These are phyloP conservation scores for Leptinotarsa rubiginosa DNA, from an alignment of 2,888 invertebrate genomes.

Conservation along the genomic window DNA sequence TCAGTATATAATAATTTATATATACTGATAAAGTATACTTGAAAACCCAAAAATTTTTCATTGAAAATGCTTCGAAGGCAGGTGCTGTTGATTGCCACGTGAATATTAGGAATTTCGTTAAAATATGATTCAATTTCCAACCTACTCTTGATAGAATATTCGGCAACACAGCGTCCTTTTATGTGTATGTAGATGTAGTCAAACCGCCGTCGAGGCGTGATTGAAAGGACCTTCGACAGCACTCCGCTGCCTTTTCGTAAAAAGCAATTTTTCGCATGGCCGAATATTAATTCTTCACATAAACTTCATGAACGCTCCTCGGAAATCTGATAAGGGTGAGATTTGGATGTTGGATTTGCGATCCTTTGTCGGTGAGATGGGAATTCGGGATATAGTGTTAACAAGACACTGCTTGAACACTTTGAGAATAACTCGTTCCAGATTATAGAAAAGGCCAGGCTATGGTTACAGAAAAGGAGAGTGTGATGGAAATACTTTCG, in stretches of 20 bases:
- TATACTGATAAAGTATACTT: too few species aligned
- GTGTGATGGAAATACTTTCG: not conserved
- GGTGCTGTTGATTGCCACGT: too few species aligned
- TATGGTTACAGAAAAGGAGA: conserved; percentile 10
- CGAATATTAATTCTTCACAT: conserved; percentile 44
- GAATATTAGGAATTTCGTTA: too few species aligned
- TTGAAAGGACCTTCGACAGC: conserved; percentile 47
- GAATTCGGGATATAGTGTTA: conserved; percentile 19
- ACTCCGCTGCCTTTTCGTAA: conserved; percentile 43
- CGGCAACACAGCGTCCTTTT: conserved; percentile 5
- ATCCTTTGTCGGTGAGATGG: conserved; percentile 20
- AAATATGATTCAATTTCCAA: too few species aligned
- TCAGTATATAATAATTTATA: too few species aligned
- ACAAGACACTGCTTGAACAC: conserved; percentile 9
- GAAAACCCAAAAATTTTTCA: too few species aligned
- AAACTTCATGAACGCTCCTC: conserved; percentile 40
- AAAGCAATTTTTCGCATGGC: conserved; percentile 47
- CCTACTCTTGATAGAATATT: not conserved
- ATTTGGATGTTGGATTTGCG: conserved; percentile 27
- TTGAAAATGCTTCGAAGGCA: too few species aligned
- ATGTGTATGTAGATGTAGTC: conserved; percentile 39
- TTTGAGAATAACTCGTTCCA: not conserved
- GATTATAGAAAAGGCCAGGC: not conserved
- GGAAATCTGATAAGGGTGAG: conserved; percentile 37
- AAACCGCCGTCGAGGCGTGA: conserved; percentile 40